Evolutionary conservation across 2,888 invertebrate genomes (phyloP).

Genomic region (Torymus aiolomorphi): DNA sequence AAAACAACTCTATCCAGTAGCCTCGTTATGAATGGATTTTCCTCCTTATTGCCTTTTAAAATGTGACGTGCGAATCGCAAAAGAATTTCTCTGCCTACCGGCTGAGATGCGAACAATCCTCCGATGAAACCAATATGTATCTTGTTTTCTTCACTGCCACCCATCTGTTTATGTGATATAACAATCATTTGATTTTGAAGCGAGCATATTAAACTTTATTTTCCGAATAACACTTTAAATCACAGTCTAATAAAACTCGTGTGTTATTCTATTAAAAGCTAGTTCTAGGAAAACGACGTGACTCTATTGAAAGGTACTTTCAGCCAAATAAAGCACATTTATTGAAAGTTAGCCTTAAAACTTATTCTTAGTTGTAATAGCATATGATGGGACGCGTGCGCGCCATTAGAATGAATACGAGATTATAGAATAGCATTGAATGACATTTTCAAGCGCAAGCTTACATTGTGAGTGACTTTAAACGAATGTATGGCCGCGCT

Average conservation of each 20-base stretch:
- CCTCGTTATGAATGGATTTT: conserved; percentile 81
- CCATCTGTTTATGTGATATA: conserved; percentile 78
- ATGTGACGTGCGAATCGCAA: conserved; percentile 90
- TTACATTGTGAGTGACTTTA: conserved; percentile 85
- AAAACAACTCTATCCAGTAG: conserved; percentile 85
- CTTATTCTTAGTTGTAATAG: neutral
- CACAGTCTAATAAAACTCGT: no score
- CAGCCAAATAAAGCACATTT: no score
- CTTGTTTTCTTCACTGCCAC: conserved; percentile 87
- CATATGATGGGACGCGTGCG: no score
- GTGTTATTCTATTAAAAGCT: no score
- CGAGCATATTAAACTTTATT: no score
- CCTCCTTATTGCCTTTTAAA: conserved; percentile 82
- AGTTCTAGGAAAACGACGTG: neutral
- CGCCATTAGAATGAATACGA: neutral
- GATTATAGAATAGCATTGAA: conserved; percentile 1
- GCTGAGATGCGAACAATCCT: conserved; percentile 88
- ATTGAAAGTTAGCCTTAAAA: no score
- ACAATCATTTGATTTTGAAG: conserved; percentile 8
- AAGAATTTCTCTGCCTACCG: conserved; percentile 89
- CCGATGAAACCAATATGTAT: conserved; percentile 90
- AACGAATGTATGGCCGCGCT: conserved; percentile 83
- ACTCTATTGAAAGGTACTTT: neutral
- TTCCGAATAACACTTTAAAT: no score
- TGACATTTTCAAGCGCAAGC: conserved; percentile 58